Evolutionary conservation across 1,140 invertebrate genomes (phyloP).

Genomic region (Wasmannia auropunctata): DNA sequence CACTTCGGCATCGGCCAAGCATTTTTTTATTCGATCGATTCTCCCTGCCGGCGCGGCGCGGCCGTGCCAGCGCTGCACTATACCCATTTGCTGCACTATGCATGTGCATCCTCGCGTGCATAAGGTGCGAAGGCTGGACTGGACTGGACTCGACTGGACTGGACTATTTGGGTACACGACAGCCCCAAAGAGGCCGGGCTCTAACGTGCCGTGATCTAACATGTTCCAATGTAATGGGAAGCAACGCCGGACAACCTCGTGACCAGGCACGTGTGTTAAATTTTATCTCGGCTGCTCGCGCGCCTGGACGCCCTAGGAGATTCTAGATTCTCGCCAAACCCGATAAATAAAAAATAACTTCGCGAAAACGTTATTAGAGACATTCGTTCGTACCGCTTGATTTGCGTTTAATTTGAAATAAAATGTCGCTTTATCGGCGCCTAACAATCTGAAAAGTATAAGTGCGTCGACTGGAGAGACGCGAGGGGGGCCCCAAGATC

Average conservation of each 20-base stretch:
- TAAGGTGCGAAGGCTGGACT: slow-evolving; percentile 73
- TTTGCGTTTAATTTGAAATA: neutral
- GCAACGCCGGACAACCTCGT: slow-evolving; percentile 40
- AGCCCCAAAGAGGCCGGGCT: slow-evolving; percentile 67
- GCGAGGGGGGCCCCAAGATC: neutral
- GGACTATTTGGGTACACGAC: slow-evolving; percentile 68
- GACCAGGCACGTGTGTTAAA: slow-evolving; percentile 33
- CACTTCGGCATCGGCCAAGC: slow-evolving; percentile 76
- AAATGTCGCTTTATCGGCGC: neutral
- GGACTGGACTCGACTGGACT: slow-evolving; percentile 59
- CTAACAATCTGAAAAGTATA: neutral
- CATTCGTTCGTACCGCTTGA: neutral
- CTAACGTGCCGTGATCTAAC: slow-evolving; percentile 70
- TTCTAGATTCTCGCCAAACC: slow-evolving; percentile 2
- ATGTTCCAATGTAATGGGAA: slow-evolving; percentile 49
- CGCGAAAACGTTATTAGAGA: neutral
- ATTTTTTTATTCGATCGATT: slow-evolving; percentile 78
- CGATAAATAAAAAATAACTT: slow-evolving; percentile 10
- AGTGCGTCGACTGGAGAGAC: neutral
- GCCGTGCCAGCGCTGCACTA: slow-evolving; percentile 55
- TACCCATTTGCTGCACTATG: slow-evolving; percentile 71
- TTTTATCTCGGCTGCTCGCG: slow-evolving; percentile 34
- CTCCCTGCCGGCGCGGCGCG: slow-evolving; percentile 59
- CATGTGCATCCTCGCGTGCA: slow-evolving; percentile 72
- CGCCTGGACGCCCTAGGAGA: slow-evolving; percentile 20